phyloP scores from a whole-genome alignment of 23 tunicate species.

The Corella eumyota region DNA sequence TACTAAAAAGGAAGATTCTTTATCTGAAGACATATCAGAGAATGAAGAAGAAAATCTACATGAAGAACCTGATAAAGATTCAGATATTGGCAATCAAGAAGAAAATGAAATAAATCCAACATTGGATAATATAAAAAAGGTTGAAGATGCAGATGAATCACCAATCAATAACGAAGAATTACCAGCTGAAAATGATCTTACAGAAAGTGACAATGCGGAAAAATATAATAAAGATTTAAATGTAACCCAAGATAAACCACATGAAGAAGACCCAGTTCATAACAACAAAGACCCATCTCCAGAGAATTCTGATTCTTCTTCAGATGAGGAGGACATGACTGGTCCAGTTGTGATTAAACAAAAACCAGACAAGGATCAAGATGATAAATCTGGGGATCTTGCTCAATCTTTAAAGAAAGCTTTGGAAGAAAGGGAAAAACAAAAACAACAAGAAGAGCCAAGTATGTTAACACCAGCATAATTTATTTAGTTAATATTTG shows the following conservation, averaged over 20 bases:
- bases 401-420: conserved; percentile 55
- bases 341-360: conserved; percentile 22
- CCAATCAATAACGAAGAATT: conserved; percentile 3
- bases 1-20: not conserved
- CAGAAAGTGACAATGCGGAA: no score
- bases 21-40: not conserved
- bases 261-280: not conserved
- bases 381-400: conserved; percentile 5
- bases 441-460: conserved; percentile 4
- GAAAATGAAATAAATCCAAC: not conserved
- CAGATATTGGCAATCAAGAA: not conserved
- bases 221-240: no score
- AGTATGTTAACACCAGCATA: no score
- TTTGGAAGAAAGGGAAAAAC: conserved; percentile 51
- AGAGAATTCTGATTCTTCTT: not conserved
- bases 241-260: not conserved
- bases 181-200: no score
- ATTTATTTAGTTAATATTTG: no score
- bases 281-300: not conserved
- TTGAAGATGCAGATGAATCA: not conserved
- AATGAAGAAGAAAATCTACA: not conserved
- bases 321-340: conserved; percentile 2
- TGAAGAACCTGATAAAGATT: not conserved
- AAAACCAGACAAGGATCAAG: conserved; percentile 4
- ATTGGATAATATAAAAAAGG: not conserved